Evolutionary conservation across 2,888 invertebrate species (phyloP), one percentile per base, ranked within the genome.

Genomic region (Synanthedon andrenaeformis): DNA sequence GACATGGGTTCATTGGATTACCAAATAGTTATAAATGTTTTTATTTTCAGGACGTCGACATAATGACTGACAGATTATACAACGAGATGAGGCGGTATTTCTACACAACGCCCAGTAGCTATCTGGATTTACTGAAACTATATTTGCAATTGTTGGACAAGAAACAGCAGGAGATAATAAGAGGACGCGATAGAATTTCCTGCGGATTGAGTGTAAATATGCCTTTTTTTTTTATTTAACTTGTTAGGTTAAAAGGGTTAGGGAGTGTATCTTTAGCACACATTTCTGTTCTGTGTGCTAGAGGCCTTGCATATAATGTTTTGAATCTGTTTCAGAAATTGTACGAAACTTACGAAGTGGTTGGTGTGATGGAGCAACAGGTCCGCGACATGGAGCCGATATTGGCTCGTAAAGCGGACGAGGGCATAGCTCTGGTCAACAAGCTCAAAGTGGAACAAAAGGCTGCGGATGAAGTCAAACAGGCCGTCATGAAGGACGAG

Each of bases 61-160:
- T 89, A 23, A 94, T 93, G 90, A 94, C 96, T 0, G 90, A 91
- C 13, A 83, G 91, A 49, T 93, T 94, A 68, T 96, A 92, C 74
- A 84, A 90, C 49, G 96, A 97, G 85, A 92, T 95, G 91, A 91
- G 94, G 59, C 88, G 96, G 0, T 91, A 93, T 67, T 96, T 95
- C 80, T 96, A 97, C 74, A 96, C 96, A 3, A 97, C 96, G 0
- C 96, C 97, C 0, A 96, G 96, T 74, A 96, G 95, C 70, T 97
- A 96, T 72, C 83, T 97, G 59, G 96, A 96, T 70, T 82, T 97
- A 42, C 87, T 97, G 41, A 96, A 94, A 68, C 85, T 96, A 0
- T 97, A 96, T 71, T 83, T 92, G 53, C 76, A 77, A 11, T 90
- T 96, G 72, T 76, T 96, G 3, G 83, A 89, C 41, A 92, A 90